Evolutionary conservation across 2,113 vertebrate genomes (phyloP), one percentile per base, ranked within the genome.

Genomic region (Cebus imitator): DNA sequence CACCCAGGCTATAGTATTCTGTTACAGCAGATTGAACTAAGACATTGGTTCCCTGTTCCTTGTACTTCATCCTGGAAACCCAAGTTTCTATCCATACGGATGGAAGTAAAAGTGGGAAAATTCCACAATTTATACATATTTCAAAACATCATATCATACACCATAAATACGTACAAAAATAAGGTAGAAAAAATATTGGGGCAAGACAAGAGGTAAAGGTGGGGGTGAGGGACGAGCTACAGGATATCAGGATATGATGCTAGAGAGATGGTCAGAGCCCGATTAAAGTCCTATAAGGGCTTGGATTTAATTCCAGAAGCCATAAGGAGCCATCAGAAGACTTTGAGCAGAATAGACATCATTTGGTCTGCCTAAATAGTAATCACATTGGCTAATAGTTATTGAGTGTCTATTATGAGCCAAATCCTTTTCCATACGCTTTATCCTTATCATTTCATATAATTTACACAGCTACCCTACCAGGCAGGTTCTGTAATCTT

Each of bases 401-500:
- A 85, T 14, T 91, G 48, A 75, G n/a, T 85, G 45, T 66, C 23
- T 50, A 80, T 58, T 37, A 35, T 45, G 18, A 43, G 16, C 27
- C 37, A 50, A 61, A 45, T 50, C 32, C 8, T 78, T 52, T 73
- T 70, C 50, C 66, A 66, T 43, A 10, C 30, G 50, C 50, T 83
- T 40, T 27, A n/a, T 30, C 61, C 21, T 18, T 48, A 27, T 11
- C 30, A 43, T 11, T 40, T 21, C 30, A 0, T 43, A 40, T 45
- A 82, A 40, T 82, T 73, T 32, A 68, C 25, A 75, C 32, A 40
- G 45, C 11, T 55, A 30, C 40, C 27, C 73, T 21, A 27, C 20
- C 25, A 52, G 35, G 21, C 50, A 70, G 50, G 6, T 27, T 70
- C 72, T 72, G 0, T 0, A 0, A 21, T 0, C 52, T 40, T 0